Percentiles rank a stretch among this genome's conserved stretches.
Conservation (phyloP, 2,113 vertebrate species). For the Lophochroa leadbeateri region DNA sequence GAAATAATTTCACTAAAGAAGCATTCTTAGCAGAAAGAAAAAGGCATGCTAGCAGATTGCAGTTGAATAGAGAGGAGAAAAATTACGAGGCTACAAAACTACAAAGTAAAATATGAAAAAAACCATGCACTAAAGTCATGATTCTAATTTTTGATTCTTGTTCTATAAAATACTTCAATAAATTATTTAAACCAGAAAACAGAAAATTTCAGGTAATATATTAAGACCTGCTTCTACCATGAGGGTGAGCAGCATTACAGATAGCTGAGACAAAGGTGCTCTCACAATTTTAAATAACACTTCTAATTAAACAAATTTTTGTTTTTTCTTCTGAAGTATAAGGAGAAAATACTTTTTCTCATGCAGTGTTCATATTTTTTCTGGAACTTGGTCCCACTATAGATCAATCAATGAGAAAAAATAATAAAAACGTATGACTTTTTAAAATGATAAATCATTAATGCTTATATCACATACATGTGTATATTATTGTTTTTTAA, state of each 20-base stretch:
- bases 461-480: fast-evolving
- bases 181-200: neutral
- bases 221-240: neutral
- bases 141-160: neutral
- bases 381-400: neutral
- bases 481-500: neutral
- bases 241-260: neutral
- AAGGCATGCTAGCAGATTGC: neutral
- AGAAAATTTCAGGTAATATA: neutral
- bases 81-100: neutral
- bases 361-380: neutral
- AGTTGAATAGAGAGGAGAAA: neutral
- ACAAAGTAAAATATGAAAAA: neutral
- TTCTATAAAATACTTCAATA: neutral
- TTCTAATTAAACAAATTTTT: neutral
- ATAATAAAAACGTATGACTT: neutral
- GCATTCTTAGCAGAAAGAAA: neutral
- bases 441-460: neutral
- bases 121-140: neutral
- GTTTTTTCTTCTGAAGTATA: neutral
- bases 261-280: neutral
- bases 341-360: neutral
- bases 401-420: neutral
- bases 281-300: neutral
- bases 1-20: conserved; percentile 1